Evolutionary conservation across 2,888 invertebrate genomes (phyloP), one percentile per base, ranked within the genome.

Genomic region (Nebria brevicollis): DNA sequence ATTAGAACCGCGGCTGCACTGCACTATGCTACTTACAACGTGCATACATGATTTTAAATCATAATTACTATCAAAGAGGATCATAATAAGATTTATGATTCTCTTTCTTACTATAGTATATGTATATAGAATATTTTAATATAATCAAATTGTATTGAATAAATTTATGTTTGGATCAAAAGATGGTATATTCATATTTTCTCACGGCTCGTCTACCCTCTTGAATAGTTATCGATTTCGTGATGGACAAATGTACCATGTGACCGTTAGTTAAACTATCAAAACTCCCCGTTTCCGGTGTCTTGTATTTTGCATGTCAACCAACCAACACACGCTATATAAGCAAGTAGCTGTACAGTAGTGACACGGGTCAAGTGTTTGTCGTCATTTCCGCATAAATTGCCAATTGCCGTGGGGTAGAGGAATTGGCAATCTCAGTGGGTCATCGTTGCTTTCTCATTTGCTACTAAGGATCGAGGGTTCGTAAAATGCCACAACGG

Each of bases 291-390:
- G 54, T 54, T 11, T 54, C 54, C 54, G 54, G 54, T 54, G 54
- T 6, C 54, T 54, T 54, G 4, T 34, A 54, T 54, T 54, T 54
- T 54, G 54, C 54, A 54, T 7, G 54, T 54, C 54, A 54, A 54
- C 54, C 8, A 54, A 54, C 54, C 54, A 13, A 54, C 7, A 54
- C 8, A 54, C 54, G 54, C 54, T 54, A 54, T 54, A 13, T 54
- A 54, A 54, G 54, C 54, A 54, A 54, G 54, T 54, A 13, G 54
- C 54, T 54, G 54, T 54, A 54, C 11, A 54, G 54, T 54, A 54
- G 54, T 54, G 54, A 54, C 54, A 54, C 54, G 54, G 54, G 54
- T 54, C 54, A 54, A 54, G 54, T 54, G 54, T 54, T 54, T 54
- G 54, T 54, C 54, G 54, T 54, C 54, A 54, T 54, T 54, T 54